Conservation (phyloP, 2,888 invertebrate genomes). For the Zootermopsis nevadensis region DNA sequence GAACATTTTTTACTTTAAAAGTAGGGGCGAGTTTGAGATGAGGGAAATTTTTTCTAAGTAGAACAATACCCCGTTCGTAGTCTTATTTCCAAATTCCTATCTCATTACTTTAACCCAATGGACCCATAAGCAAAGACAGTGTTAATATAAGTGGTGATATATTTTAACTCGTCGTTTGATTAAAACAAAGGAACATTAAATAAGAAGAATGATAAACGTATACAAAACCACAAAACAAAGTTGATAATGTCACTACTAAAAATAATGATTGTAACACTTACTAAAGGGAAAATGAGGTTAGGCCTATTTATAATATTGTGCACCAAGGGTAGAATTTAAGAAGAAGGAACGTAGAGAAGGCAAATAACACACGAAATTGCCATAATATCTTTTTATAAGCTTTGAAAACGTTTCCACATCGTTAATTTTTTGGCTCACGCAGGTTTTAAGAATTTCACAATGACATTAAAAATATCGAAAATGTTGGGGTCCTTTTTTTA, state of each 20-base stretch:
- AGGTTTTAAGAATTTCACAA: neutral
- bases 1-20: too few relatives aligned
- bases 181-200: conserved; percentile 18
- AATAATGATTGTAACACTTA: neutral
- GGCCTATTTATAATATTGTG: neutral
- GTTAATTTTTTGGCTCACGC: conserved; percentile 28
- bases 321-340: neutral
- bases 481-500: neutral
- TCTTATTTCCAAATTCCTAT: neutral
- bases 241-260: neutral
- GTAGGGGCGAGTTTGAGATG: too few relatives aligned
- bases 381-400: conserved; percentile 22
- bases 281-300: neutral
- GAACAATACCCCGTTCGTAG: too few relatives aligned
- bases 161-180: conserved; percentile 5
- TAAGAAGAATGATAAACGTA: conserved; percentile 14
- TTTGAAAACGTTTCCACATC: conserved; percentile 27
- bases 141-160: neutral
- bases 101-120: neutral
- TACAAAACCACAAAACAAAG: conserved; percentile 15
- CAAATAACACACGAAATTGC: conserved; percentile 4
- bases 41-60: too few relatives aligned
- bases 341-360: neutral
- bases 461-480: neutral
- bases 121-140: neutral